A percentile compares a stretch with the other conserved stretches of the same genome.
Evolutionary conservation across 2,113 vertebrate species (phyloP).

Genomic region (Haplotaxodon microlepis): DNA sequence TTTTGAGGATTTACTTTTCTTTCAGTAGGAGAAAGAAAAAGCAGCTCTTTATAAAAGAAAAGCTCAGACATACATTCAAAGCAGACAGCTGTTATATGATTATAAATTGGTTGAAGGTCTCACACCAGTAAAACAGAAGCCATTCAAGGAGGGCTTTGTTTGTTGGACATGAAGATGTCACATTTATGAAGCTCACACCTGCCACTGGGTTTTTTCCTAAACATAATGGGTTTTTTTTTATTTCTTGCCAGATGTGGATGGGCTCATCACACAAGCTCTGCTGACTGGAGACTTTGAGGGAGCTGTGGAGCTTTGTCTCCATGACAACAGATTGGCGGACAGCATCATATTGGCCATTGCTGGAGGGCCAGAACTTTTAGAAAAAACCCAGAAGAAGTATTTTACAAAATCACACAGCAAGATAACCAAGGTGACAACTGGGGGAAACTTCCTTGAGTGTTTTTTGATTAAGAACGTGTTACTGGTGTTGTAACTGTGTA

Average conservation of each 20-base stretch:
- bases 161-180: neutral
- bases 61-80: neutral
- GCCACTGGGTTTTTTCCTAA: neutral
- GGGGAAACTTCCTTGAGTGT: neutral
- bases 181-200: neutral
- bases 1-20: neutral
- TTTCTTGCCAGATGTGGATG: conserved; percentile 80
- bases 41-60: neutral
- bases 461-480: neutral
- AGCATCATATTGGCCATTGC: conserved; percentile 93
- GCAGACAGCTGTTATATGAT: neutral
- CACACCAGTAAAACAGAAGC: neutral
- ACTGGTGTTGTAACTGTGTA: neutral
- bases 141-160: neutral
- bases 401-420: conserved; percentile 86
- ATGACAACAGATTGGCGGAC: conserved; percentile 93
- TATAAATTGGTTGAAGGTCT: neutral
- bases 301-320: conserved; percentile 91
- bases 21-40: neutral
- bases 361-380: conserved; percentile 85
- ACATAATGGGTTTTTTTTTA: rapidly evolving
- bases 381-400: conserved; percentile 89
- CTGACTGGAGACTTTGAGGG: conserved; percentile 89
- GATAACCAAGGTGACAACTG: conserved; percentile 81
- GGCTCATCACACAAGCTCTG: conserved; percentile 90